Base-by-base conservation (phyloP, 2,888 invertebrate species). In the Eupithecia insigniata region DNA sequence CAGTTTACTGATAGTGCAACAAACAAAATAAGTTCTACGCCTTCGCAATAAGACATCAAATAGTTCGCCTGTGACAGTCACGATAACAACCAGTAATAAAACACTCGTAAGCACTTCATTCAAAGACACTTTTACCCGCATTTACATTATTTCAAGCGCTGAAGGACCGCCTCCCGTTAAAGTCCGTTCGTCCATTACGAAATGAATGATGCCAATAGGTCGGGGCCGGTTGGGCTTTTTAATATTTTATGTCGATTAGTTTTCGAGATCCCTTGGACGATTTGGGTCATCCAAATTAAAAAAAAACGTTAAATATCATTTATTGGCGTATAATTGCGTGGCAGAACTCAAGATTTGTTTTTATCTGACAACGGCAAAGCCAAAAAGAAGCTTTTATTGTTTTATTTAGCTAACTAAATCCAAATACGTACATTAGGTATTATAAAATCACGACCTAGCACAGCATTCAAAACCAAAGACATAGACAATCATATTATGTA, bases 101-200 rank as follows among this genome's bases (percentile, higher is more conserved):
- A 72, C 72, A 69, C 30, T 34, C 43, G 58, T 64, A 67, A 71
- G 58, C 72, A 72, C 72, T 72, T 55, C 72, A 72, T 73, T 73
- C 55, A 67, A 64, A 69, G 61, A 66, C 72, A 70, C 69, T 67
- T 72, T 66, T 67, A 55, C 43, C 64, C 60, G 32, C 46, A 69
- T 43, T 70, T 43, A 58, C 64, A 72, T 51, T 39, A 58, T 64
- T 69, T 62, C 22, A 64, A 66, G 64, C 64, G 32, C 39, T 36
- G 64, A 60, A 30, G 64, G 64, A 22, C 36, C 12, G 32, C 64
- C 22, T 36, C 14, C 36, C 64, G 64, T 64, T 30, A 39, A 34
- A 64, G 64, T 64, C 36, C 64, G 36, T 22, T 36, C 64, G 36
- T 22, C 64, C 64, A 64, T 64, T 39, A 26, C 36, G 36, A 34